These are phyloP conservation scores for Melinopterus prodromus DNA, from an alignment of 2,888 invertebrate species.

Conservation along the genomic window DNA sequence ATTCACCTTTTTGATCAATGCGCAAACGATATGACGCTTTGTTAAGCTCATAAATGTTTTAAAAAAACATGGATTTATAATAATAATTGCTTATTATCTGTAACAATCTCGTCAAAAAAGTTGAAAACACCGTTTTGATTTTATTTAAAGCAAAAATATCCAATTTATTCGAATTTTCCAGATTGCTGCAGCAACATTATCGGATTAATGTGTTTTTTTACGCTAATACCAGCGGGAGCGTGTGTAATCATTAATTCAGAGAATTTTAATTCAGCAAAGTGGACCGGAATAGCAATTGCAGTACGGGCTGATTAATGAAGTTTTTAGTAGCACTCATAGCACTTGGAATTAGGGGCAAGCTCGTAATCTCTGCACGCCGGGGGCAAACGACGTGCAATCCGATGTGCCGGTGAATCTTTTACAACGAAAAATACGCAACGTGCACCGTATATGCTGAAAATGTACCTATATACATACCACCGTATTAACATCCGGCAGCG, in stretches of 20 bases:
- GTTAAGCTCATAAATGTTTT: too few species aligned
- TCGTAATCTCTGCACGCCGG: not conserved
- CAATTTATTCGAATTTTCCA: not conserved
- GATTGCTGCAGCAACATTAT: not conserved
- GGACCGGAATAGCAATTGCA: not conserved
- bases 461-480: too few species aligned
- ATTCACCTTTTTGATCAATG: too few species aligned
- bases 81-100: too few species aligned
- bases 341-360: not conserved
- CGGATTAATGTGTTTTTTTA: not conserved
- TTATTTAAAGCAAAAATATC: not conserved
- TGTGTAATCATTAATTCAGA: conserved; percentile 4
- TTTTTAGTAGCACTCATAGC: conserved; percentile 4
- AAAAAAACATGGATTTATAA: too few species aligned
- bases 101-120: not conserved
- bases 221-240: not conserved
- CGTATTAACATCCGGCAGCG: too few species aligned
- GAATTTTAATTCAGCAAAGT: not conserved
- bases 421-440: not conserved
- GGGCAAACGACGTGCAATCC: not conserved
- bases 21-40: too few species aligned
- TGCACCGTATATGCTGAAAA: too few species aligned
- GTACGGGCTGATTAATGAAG: not conserved
- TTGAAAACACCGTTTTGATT: too few species aligned
- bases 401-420: not conserved